phyloP scores from a whole-genome alignment of 2,113 vertebrate genomes.

The Turnix velox region DNA sequence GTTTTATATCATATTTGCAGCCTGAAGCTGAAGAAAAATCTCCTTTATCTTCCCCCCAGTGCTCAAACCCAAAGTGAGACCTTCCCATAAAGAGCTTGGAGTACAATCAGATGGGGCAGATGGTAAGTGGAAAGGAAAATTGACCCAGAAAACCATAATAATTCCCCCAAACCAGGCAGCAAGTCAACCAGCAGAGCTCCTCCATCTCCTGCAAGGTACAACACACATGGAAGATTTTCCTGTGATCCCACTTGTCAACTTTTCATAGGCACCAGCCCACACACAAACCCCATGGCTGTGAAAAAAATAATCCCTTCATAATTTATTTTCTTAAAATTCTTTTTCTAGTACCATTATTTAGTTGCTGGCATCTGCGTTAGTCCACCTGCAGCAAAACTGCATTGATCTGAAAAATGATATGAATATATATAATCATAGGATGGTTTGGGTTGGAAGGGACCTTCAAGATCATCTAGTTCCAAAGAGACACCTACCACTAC shows the following conservation, averaged over 20 bases:
- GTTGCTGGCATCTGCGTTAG: background rate
- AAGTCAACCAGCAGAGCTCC: background rate
- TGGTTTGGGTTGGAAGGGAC: too few species aligned
- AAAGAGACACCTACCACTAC: too few species aligned
- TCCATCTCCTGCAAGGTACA: accelerated
- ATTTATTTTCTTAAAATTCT: background rate
- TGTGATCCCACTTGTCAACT: background rate
- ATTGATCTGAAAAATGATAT: background rate
- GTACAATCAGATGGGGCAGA: constrained; percentile 30
- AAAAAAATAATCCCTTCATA: accelerated
- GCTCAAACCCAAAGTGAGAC: background rate
- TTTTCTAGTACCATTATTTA: background rate
- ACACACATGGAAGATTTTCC: accelerated
- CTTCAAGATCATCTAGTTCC: too few species aligned
- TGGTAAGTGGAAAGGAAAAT: background rate
- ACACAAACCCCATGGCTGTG: background rate
- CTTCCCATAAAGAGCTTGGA: background rate
- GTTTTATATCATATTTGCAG: background rate
- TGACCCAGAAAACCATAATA: background rate
- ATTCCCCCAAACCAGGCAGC: background rate
- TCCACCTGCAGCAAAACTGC: background rate
- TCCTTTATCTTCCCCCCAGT: constrained; percentile 1
- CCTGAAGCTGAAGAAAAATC: background rate
- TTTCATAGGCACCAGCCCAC: background rate
- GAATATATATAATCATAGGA: too few species aligned